phyloP scores from a whole-genome alignment of 2,113 vertebrate genomes.

The Thalassarche chlororhynchos region DNA sequence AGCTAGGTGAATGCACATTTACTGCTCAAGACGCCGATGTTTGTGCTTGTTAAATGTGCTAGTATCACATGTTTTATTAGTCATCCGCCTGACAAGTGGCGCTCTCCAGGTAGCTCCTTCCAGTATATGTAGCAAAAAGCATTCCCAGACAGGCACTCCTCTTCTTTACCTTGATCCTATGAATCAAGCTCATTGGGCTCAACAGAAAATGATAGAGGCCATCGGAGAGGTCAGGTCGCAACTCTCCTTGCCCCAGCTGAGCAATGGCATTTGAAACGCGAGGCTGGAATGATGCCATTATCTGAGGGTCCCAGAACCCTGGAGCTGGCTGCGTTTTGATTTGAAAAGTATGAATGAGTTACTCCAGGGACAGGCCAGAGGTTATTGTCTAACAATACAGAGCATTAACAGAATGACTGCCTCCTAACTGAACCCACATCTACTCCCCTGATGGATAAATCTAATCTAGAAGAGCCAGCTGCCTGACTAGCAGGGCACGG shows the following conservation, averaged over 20 bases:
- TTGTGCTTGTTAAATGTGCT: neutral
- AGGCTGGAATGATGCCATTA: neutral
- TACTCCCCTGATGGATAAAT: neutral
- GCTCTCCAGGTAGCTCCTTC: conserved; percentile 7
- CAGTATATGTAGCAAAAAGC: neutral
- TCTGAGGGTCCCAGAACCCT: neutral
- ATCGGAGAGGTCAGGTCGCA: neutral
- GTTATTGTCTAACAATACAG: neutral
- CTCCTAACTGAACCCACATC: neutral
- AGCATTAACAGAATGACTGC: neutral
- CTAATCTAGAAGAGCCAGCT: neutral
- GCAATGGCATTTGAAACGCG: neutral
- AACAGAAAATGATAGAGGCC: neutral
- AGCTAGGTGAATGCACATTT: neutral
- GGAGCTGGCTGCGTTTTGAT: neutral
- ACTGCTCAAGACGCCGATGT: neutral
- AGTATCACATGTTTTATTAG: neutral
- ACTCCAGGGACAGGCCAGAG: neutral
- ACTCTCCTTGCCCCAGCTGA: neutral
- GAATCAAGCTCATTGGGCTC: neutral
- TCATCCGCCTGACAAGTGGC: neutral
- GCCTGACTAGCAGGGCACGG: neutral
- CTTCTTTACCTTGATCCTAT: neutral
- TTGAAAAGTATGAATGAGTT: neutral
- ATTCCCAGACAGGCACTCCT: neutral